Conservation (phyloP, 2,797 vertebrate genomes). For the Aeoliscus strigatus region DNA sequence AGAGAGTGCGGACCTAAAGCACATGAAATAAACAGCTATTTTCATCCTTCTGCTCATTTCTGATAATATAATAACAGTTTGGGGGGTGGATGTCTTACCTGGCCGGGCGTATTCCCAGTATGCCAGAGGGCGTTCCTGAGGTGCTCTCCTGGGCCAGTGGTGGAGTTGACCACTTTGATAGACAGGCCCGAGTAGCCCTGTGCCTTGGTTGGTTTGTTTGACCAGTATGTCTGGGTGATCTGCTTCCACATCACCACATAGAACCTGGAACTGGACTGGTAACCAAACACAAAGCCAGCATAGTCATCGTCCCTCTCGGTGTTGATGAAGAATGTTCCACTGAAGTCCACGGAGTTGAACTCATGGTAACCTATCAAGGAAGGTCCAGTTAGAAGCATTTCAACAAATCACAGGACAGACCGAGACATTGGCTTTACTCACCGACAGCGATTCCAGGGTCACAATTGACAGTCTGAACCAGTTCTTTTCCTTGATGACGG, state of each 20-base stretch:
- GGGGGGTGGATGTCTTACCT: constrained; percentile 71
- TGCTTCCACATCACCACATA: constrained; percentile 99
- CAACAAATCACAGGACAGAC: too few species aligned
- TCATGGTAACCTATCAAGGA: constrained; percentile 89
- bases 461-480: constrained; percentile 93
- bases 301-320: constrained; percentile 96
- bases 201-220: constrained; percentile 87
- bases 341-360: constrained; percentile 93
- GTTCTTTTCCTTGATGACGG: constrained; percentile 90
- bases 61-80: too few species aligned
- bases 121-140: constrained; percentile 96
- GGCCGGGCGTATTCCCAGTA: constrained; percentile 89
- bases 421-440: too few species aligned
- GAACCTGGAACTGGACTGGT: constrained; percentile 93
- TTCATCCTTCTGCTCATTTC: too few species aligned
- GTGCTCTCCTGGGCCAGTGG: constrained; percentile 87
- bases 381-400: constrained; percentile 1
- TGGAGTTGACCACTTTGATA: constrained; percentile 95
- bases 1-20: constrained; percentile 87
- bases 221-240: constrained; percentile 96
- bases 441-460: constrained; percentile 96
- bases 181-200: constrained; percentile 93
- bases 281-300: constrained; percentile 91
- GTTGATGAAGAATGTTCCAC: constrained; percentile 94
- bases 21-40: constrained; percentile 23